Percentiles rank a stretch among this genome's conserved stretches.
These are phyloP conservation scores for Gopherus evgoodei DNA, from an alignment of 2,113 vertebrate species.

Conservation along the genomic window DNA sequence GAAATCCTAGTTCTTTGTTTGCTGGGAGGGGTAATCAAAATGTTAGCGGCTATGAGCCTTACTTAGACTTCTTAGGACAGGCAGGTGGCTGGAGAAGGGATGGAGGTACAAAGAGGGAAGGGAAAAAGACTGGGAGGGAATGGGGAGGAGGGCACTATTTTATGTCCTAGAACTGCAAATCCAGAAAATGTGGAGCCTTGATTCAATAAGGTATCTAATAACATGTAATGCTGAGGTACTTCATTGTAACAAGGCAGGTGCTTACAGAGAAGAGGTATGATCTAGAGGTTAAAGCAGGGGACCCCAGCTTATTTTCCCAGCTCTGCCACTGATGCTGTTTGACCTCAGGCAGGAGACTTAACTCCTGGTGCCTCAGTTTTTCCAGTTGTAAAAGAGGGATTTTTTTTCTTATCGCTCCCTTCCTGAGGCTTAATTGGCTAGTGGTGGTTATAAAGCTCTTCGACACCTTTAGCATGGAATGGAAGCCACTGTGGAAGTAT, in stretches of 20 bases:
- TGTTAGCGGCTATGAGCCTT: neutral
- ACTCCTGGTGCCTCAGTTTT: neutral
- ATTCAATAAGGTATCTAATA: neutral
- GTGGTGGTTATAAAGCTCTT: neutral
- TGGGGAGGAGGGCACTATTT: neutral
- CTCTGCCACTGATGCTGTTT: neutral
- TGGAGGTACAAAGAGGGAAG: neutral
- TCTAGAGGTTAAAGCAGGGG: neutral
- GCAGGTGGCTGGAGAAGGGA: neutral
- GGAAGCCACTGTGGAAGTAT: neutral
- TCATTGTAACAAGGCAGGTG: too few species aligned
- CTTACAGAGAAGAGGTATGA: neutral
- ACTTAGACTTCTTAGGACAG: neutral
- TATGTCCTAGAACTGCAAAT: neutral
- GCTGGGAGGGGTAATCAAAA: neutral
- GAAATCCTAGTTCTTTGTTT: neutral
- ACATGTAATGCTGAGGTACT: neutral
- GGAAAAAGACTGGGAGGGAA: neutral
- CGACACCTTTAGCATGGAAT: neutral
- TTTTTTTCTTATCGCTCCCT: neutral
- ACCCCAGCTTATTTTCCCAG: neutral
- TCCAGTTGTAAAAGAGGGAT: neutral
- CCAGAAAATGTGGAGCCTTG: neutral
- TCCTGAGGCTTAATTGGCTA: neutral
- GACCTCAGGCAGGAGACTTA: neutral